Conservation (phyloP, 2,797 vertebrate genomes). For the Varecia variegata region DNA sequence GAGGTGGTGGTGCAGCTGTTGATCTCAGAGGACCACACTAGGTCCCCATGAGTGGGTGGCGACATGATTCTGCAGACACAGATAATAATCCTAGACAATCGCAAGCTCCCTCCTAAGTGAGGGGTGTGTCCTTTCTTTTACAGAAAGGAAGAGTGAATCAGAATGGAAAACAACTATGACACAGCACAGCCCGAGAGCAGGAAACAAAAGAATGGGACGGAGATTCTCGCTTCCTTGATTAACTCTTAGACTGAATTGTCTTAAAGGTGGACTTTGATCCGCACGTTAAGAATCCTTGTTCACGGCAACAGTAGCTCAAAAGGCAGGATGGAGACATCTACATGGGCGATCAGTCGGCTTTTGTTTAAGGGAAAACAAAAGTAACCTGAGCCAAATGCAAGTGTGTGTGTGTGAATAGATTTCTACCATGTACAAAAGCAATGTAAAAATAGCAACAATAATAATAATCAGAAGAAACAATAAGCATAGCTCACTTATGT, state of each 20-base stretch:
- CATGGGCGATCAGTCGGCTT: neutral
- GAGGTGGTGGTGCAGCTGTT: neutral
- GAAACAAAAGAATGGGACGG: neutral
- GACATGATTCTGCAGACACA: neutral
- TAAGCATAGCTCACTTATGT: neutral
- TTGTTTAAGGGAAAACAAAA: neutral
- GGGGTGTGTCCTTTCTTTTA: neutral
- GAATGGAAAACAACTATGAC: neutral
- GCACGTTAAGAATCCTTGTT: neutral
- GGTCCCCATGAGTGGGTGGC: neutral
- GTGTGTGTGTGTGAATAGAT: neutral
- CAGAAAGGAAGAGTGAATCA: slow-evolving; percentile 38
- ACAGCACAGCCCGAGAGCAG: neutral
- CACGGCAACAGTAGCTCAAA: neutral
- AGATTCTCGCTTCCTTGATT: neutral
- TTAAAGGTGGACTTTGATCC: neutral
- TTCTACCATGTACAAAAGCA: neutral
- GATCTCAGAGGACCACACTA: neutral
- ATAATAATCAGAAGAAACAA: neutral
- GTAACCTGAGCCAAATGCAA: neutral
- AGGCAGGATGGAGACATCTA: neutral
- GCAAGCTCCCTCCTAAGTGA: neutral
- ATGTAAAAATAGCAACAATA: neutral
- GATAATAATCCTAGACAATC: neutral
- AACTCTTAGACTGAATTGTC: neutral